Evolutionary conservation across 1,140 invertebrate species (phyloP).

Genomic region (Cydia pomonella): DNA sequence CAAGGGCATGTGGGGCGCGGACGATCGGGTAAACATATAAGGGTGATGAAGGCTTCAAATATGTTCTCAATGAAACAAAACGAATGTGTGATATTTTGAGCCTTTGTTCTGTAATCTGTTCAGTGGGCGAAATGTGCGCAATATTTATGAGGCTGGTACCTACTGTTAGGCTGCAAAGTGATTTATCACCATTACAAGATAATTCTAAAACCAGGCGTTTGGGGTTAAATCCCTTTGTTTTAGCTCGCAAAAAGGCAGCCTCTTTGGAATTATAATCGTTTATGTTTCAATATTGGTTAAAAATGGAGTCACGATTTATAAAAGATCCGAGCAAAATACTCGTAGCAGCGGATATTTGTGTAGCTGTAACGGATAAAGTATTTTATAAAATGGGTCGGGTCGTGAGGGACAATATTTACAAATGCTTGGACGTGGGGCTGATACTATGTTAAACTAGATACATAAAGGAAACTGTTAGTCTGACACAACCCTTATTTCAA

Average conservation of each 20-base stretch:
- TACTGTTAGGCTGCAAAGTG: background rate
- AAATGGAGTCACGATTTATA: background rate
- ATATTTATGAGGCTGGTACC: slow-evolving; percentile 14
- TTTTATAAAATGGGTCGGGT: slow-evolving; percentile 19
- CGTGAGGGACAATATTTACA: slow-evolving; percentile 12
- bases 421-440: slow-evolving; percentile 16
- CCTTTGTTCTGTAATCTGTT: slow-evolving; percentile 7
- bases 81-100: slow-evolving; percentile 4
- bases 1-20: background rate
- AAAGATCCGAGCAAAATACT: background rate
- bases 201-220: slow-evolving; percentile 11
- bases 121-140: slow-evolving; percentile 2
- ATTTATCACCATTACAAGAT: slow-evolving; percentile 24
- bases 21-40: slow-evolving; percentile 4
- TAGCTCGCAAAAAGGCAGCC: background rate
- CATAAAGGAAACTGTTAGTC: background rate
- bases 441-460: slow-evolving; percentile 10
- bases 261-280: background rate
- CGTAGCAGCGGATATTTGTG: slow-evolving; percentile 11
- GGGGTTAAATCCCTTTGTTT: background rate
- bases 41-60: slow-evolving; percentile 14
- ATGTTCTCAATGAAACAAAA: slow-evolving; percentile 25
- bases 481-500: background rate
- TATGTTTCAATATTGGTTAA: background rate
- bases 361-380: slow-evolving; percentile 10